A percentile compares a stretch with the other conserved stretches of the same genome.
Conservation (phyloP, 2,888 invertebrate genomes). For the Lasioglossum leucozonium region DNA sequence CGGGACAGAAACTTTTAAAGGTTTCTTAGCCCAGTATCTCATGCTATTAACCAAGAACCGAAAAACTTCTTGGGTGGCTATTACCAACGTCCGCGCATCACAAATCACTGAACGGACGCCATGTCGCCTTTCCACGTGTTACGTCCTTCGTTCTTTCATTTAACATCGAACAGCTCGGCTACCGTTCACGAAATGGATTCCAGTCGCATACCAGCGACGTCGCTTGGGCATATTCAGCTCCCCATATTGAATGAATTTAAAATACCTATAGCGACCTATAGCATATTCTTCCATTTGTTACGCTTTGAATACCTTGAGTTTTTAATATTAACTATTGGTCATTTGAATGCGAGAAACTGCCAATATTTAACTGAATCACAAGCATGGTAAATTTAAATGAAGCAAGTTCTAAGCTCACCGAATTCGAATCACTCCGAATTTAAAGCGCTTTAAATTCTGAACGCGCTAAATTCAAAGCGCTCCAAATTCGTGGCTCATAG, state of each 20-base stretch:
- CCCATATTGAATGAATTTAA: neutral
- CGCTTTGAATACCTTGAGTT: neutral
- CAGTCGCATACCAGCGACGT: constrained; percentile 61
- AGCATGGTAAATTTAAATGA: neutral
- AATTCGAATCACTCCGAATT: neutral
- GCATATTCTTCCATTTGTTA: neutral
- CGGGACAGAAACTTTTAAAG: constrained; percentile 59
- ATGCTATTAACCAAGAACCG: constrained; percentile 80
- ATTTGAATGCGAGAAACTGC: neutral
- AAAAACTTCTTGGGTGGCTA: constrained; percentile 80
- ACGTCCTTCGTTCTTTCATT: constrained; percentile 63
- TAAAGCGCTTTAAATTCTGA: neutral
- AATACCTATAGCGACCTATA: neutral
- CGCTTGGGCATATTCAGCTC: neutral
- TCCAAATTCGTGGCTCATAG: neutral
- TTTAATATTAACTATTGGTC: neutral
- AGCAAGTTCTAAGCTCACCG: neutral
- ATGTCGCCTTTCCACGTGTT: constrained; percentile 61
- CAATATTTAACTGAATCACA: neutral
- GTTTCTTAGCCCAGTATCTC: constrained; percentile 70
- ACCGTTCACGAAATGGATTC: constrained; percentile 70
- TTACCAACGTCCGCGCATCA: constrained; percentile 37
- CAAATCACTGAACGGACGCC: constrained; percentile 41
- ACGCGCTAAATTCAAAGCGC: neutral
- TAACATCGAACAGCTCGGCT: constrained; percentile 64